phyloP scores from a whole-genome alignment of 2,113 vertebrate genomes.

The Camelus bactrianus region DNA sequence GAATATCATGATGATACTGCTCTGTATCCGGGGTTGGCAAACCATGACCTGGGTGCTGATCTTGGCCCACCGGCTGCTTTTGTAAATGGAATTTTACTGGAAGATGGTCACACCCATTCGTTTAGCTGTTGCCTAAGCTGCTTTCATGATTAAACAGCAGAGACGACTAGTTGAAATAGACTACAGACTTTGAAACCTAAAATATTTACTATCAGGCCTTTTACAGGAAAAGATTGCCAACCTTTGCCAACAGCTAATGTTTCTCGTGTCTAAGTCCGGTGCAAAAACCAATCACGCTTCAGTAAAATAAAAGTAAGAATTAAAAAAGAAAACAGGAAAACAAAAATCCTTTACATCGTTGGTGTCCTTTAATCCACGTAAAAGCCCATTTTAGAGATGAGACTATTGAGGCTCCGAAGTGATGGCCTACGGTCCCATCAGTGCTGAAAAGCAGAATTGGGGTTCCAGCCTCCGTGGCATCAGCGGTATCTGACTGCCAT shows the following conservation, averaged over 20 bases:
- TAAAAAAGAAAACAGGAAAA: too few relatives aligned
- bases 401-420: background rate
- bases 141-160: background rate
- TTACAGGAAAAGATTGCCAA: background rate
- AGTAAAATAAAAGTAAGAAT: too few relatives aligned
- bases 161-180: background rate
- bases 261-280: background rate
- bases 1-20: background rate
- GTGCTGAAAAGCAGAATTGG: background rate
- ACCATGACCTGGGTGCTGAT: background rate
- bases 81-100: background rate
- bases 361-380: background rate
- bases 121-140: background rate
- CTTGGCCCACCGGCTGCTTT: background rate
- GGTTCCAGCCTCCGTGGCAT: background rate
- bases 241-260: background rate
- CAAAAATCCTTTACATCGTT: background rate
- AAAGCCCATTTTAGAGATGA: slow-evolving; percentile 3
- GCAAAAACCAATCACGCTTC: background rate
- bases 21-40: background rate
- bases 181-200: background rate
- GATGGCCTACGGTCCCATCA: background rate
- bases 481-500: fast-evolving
- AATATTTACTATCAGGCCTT: background rate
- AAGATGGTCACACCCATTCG: background rate